Evolutionary conservation across 2,888 invertebrate species (phyloP), one percentile per base, ranked within the genome.

Genomic region (Oscheius sp.): DNA sequence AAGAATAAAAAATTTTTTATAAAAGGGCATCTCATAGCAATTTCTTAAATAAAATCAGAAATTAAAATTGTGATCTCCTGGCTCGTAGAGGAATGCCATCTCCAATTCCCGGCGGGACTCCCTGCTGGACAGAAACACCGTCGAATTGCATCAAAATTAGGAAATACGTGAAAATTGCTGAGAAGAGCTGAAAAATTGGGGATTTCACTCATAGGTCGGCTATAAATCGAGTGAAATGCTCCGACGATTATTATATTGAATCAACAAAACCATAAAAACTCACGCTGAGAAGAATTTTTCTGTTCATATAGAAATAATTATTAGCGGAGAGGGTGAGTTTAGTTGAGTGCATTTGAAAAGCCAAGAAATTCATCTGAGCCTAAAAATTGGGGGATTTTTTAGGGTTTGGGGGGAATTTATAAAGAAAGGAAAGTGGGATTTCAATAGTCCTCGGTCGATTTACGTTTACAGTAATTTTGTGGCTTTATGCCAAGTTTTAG

Each of bases 91-190:
- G n/a, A n/a, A n/a, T n/a, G n/a, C n/a, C n/a, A n/a, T n/a, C n/a
- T n/a, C n/a, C n/a, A n/a, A n/a, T n/a, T n/a, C n/a, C n/a, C n/a
- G n/a, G n/a, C n/a, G n/a, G n/a, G n/a, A n/a, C n/a, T n/a, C 35
- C 35, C 35, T 35, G 35, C 49, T 49, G 49, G 16, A 18, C n/a
- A 13, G 49, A 21, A 13, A 55, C 53, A 9, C 53, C 72, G 46
- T 72, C 72, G 52, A 73, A 73, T 49, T 73, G 73, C 69, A 73
- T 69, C 21, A 81, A 69, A 69, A 81, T 79, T 35, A 81, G 73
- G 75, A 81, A 81, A 56, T 81, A 81, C 64, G 81, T 81, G 69
- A 81, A 74, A 18, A 81, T 81, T 16, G 81, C 78, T 5, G 81
- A 81, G 71, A 81, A 76, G 18, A 79, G 73, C 79, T 79, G 74